Conservation (phyloP, 2,888 invertebrate species). For the Agonopterix subpropinquella region DNA sequence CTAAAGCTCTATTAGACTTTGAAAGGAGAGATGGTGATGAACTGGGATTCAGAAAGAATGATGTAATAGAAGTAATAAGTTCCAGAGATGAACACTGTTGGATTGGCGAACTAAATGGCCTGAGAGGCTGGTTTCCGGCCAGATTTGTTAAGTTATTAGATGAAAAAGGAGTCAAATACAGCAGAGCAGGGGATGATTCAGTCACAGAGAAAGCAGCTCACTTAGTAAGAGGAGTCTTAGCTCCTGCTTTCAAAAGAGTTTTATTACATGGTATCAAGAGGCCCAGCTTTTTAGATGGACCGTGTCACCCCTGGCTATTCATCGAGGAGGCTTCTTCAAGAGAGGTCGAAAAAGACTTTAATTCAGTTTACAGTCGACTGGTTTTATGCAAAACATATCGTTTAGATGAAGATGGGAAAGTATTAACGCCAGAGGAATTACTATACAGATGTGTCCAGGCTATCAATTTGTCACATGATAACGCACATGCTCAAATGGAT, state of each 20-base stretch:
- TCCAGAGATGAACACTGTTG: constrained; percentile 99
- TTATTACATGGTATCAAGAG: constrained; percentile 96
- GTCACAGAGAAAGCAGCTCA: constrained; percentile 98
- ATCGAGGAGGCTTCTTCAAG: constrained; percentile 97
- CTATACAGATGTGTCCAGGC: constrained; percentile 96
- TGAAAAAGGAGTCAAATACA: constrained; percentile 85
- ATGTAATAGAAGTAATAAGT: constrained; percentile 97
- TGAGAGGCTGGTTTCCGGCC: constrained; percentile 97
- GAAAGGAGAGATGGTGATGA: constrained; percentile 99
- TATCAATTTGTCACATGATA: constrained; percentile 96
- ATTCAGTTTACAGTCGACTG: constrained; percentile 97
- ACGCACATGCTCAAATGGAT: constrained; percentile 98
- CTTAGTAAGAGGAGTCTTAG: constrained; percentile 94
- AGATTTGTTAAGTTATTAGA: constrained; percentile 97
- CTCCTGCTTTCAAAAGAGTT: constrained; percentile 94
- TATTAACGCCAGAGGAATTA: constrained; percentile 97
- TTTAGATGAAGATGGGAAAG: constrained; percentile 99
- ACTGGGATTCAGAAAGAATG: constrained; percentile 97
- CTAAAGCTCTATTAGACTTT: constrained; percentile 97
- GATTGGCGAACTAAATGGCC: constrained; percentile 97
- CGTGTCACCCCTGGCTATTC: constrained; percentile 99
- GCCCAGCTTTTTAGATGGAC: constrained; percentile 92
- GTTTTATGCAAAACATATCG: constrained; percentile 98
- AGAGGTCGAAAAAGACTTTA: constrained; percentile 98
- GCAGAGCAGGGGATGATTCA: constrained; percentile 96